These are phyloP conservation scores for Ophioninae sp. DNA, from an alignment of 2,888 invertebrate species.

Conservation along the genomic window DNA sequence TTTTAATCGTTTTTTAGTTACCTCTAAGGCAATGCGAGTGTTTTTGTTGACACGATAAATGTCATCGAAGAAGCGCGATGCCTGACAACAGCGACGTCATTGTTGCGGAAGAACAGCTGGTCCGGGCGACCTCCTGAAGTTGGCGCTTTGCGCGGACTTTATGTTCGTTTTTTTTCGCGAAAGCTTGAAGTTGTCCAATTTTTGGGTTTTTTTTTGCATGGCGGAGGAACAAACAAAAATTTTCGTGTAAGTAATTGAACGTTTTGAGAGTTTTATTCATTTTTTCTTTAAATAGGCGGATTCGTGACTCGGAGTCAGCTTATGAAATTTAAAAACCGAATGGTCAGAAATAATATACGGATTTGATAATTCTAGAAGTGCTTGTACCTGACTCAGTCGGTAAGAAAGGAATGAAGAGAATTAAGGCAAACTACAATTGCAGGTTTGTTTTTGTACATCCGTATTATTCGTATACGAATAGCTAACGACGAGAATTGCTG, in stretches of 20 bases:
- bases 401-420: too few relatives aligned
- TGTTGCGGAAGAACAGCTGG: slow-evolving; percentile 54
- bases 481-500: too few relatives aligned
- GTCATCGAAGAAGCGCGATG: slow-evolving; percentile 52
- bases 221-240: background rate
- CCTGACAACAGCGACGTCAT: slow-evolving; percentile 46
- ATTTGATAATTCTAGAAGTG: too few relatives aligned
- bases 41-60: slow-evolving; percentile 66
- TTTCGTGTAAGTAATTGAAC: background rate
- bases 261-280: background rate
- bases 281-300: background rate
- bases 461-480: too few relatives aligned
- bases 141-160: background rate
- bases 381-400: too few relatives aligned
- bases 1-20: slow-evolving; percentile 1
- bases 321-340: too few relatives aligned
- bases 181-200: background rate
- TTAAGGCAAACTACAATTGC: too few relatives aligned
- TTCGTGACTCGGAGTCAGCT: background rate
- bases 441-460: too few relatives aligned
- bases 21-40: slow-evolving; percentile 36
- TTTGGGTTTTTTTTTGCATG: background rate
- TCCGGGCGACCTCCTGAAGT: slow-evolving; percentile 6
- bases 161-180: background rate
- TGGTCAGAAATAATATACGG: too few relatives aligned